These are phyloP conservation scores for Drosophila eohydei DNA, from an alignment of 2,888 invertebrate genomes.

Conservation along the genomic window DNA sequence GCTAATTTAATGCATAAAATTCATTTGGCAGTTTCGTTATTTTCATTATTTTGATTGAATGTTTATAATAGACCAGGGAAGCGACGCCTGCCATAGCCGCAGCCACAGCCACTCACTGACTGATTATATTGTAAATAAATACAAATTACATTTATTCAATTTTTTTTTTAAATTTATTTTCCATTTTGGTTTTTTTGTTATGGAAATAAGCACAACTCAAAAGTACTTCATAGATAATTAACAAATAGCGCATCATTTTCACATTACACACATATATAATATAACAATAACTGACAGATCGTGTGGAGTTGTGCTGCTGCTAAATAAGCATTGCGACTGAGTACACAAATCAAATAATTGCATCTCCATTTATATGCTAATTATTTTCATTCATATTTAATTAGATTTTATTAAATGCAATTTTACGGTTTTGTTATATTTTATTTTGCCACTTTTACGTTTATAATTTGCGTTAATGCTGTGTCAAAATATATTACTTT, in stretches of 20 bases:
- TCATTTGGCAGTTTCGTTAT: constrained; percentile 53
- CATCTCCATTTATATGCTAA: constrained; percentile 66
- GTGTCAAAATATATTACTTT: constrained; percentile 21
- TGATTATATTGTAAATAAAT: constrained; percentile 64
- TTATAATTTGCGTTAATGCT: constrained; percentile 8
- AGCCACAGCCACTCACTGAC: constrained; percentile 26
- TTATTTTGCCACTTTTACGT: constrained; percentile 13
- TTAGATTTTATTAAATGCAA: constrained; percentile 45
- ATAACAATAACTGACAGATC: constrained; percentile 45
- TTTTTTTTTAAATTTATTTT: constrained; percentile 14
- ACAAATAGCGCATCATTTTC: constrained; percentile 70
- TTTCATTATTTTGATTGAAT: constrained; percentile 71
- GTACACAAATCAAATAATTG: constrained; percentile 69
- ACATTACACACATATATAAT: constrained; percentile 16
- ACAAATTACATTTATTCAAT: constrained; percentile 60
- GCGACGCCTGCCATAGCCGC: constrained; percentile 4
- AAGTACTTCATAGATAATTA: constrained; percentile 73
- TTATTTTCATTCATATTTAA: constrained; percentile 74
- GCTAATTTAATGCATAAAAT: constrained; percentile 53
- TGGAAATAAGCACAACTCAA: constrained; percentile 21
- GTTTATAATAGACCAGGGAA: constrained; percentile 31
- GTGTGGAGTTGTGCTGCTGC: constrained; percentile 16
- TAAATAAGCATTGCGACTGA: constrained; percentile 48
- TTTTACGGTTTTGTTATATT: neutral
- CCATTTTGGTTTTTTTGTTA: constrained; percentile 17